These are phyloP conservation scores for Hydriomena furcata DNA, from an alignment of 2,888 invertebrate genomes.

Conservation along the genomic window DNA sequence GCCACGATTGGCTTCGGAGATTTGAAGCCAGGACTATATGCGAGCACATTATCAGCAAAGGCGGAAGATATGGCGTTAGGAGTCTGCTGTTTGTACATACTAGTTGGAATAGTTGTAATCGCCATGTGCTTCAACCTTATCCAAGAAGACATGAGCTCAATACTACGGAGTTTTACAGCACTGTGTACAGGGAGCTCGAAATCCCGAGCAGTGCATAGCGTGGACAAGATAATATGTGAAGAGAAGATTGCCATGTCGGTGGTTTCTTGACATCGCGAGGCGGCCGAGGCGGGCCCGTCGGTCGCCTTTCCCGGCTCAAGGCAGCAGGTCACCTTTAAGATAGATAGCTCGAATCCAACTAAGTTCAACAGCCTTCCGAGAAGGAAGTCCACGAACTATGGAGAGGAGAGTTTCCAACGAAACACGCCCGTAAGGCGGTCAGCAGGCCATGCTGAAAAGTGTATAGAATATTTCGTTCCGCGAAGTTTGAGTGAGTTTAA, in stretches of 20 bases:
- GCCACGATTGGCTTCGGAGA: constrained; percentile 94
- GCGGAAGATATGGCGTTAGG: constrained; percentile 88
- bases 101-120: constrained; percentile 92
- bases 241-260: constrained; percentile 79
- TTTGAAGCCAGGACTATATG: constrained; percentile 86
- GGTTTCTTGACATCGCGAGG: constrained; percentile 83
- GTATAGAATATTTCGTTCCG: constrained; percentile 92
- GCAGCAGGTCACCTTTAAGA: constrained; percentile 63
- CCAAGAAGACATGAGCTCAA: constrained; percentile 87
- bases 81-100: constrained; percentile 91
- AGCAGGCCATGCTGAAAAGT: constrained; percentile 81
- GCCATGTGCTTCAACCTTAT: constrained; percentile 95
- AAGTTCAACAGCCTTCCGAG: constrained; percentile 84
- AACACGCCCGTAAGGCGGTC: constrained; percentile 28
- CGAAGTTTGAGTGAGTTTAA: constrained; percentile 93
- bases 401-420: constrained; percentile 77
- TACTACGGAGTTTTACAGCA: constrained; percentile 49
- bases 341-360: constrained; percentile 68
- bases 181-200: constrained; percentile 55
- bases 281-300: constrained; percentile 60
- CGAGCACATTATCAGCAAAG: constrained; percentile 71
- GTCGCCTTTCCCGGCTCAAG: constrained; percentile 51
- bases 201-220: constrained; percentile 67
- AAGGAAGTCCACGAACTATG: constrained; percentile 60
- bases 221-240: constrained; percentile 69